These are phyloP conservation scores for Morpho deidamia DNA, from an alignment of 2,888 invertebrate species.

Conservation along the genomic window DNA sequence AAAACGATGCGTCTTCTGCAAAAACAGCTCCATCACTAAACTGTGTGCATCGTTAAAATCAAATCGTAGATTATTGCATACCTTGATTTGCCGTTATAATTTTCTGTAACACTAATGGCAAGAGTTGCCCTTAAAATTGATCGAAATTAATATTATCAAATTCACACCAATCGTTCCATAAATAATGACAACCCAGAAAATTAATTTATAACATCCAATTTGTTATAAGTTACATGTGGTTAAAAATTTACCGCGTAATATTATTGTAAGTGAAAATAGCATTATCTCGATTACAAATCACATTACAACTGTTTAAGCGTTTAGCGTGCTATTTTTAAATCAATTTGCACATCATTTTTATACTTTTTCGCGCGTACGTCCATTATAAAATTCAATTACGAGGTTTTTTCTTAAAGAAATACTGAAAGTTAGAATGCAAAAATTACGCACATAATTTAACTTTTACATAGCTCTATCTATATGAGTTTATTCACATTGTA, in stretches of 20 bases:
- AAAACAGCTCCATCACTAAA: too few species aligned
- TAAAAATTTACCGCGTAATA: slow-evolving; percentile 41
- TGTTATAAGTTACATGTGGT: slow-evolving; percentile 39
- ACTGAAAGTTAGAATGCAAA: background rate
- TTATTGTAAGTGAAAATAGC: slow-evolving; percentile 57
- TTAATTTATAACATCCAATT: slow-evolving; percentile 29
- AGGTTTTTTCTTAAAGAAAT: background rate
- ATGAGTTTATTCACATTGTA: too few species aligned
- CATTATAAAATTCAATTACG: background rate
- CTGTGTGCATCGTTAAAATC: too few species aligned
- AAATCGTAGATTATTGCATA: too few species aligned
- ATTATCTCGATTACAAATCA: slow-evolving; percentile 35
- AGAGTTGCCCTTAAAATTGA: slow-evolving; percentile 14
- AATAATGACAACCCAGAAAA: slow-evolving; percentile 38
- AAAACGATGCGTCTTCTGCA: too few species aligned
- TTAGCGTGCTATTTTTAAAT: slow-evolving; percentile 17
- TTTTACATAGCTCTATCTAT: too few species aligned
- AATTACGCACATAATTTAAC: background rate
- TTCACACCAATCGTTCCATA: slow-evolving; percentile 19
- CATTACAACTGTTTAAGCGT: slow-evolving; percentile 23
- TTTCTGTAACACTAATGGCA: background rate
- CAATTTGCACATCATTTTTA: slow-evolving; percentile 13
- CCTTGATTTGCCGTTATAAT: background rate
- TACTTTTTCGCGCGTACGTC: background rate
- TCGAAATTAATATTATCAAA: slow-evolving; percentile 21